Percentiles rank a stretch among this genome's conserved stretches.
phyloP scores from a whole-genome alignment of 2,888 invertebrate species.

The Pelosia muscerda region DNA sequence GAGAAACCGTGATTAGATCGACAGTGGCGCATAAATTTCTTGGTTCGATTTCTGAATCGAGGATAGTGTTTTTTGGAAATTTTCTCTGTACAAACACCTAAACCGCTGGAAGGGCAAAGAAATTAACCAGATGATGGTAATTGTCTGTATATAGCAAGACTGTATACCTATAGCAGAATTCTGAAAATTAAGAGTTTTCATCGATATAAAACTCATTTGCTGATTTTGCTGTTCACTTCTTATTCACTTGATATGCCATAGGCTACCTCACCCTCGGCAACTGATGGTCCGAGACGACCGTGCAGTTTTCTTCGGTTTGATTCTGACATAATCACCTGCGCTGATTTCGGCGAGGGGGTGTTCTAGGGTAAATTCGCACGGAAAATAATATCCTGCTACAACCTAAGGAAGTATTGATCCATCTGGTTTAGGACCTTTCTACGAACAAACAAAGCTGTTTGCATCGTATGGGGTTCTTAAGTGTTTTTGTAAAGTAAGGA shows the following conservation, averaged over 20 bases:
- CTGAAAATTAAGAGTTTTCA: slow-evolving; percentile 12
- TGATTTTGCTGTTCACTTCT: not conserved
- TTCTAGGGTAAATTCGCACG: too few species aligned
- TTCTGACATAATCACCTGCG: too few species aligned
- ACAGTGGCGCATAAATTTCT: not conserved
- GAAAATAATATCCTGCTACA: too few species aligned
- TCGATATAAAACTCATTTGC: slow-evolving; percentile 27
- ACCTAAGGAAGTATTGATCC: not conserved
- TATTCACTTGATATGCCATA: too few species aligned
- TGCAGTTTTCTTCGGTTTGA: too few species aligned
- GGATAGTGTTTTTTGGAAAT: not conserved
- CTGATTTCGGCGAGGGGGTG: too few species aligned
- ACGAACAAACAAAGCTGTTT: too few species aligned
- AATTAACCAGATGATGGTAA: not conserved
- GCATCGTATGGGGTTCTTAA: not conserved
- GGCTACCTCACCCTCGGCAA: too few species aligned
- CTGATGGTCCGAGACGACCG: too few species aligned
- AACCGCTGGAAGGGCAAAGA: not conserved
- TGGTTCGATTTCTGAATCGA: not conserved
- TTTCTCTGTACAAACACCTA: not conserved
- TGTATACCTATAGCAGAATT: too few species aligned
- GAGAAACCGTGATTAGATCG: not conserved
- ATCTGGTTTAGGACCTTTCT: not conserved
- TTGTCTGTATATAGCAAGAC: too few species aligned
- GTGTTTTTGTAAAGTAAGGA: not conserved